These are phyloP conservation scores for Saccostrea glomerata DNA, from an alignment of 1,140 invertebrate genomes.

Conservation along the genomic window DNA sequence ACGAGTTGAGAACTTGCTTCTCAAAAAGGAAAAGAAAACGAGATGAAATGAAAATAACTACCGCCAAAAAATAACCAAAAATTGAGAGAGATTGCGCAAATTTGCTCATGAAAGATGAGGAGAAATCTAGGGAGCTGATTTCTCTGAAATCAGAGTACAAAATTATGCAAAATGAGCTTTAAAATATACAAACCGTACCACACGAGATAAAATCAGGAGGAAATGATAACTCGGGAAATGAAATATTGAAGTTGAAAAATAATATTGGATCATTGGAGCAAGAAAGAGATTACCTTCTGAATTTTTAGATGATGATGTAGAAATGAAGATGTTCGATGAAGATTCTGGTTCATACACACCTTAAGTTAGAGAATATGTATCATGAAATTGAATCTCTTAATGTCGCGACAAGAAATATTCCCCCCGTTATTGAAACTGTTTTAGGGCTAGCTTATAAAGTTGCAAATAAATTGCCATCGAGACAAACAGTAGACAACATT, in stretches of 20 bases:
- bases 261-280: not conserved
- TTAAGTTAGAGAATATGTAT: slow-evolving; percentile 9
- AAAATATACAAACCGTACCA: not conserved
- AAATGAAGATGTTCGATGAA: slow-evolving; percentile 38
- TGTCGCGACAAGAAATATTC: not conserved
- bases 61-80: not conserved
- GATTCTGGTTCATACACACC: slow-evolving; percentile 9
- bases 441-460: no score
- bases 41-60: not conserved
- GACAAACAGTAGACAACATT: no score
- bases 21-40: not conserved
- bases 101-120: not conserved
- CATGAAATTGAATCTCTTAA: slow-evolving; percentile 36
- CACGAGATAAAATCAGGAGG: no score
- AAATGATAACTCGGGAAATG: not conserved
- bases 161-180: not conserved
- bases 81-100: not conserved
- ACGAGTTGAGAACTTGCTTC: not conserved
- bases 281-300: not conserved
- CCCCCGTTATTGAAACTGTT: no score
- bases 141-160: not conserved
- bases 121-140: not conserved
- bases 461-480: no score
- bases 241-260: not conserved
- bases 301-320: slow-evolving; percentile 26